Percentiles rank a stretch among this genome's conserved stretches.
Conservation (phyloP, 2,113 vertebrate genomes). For the Grammomys dolichurus region DNA sequence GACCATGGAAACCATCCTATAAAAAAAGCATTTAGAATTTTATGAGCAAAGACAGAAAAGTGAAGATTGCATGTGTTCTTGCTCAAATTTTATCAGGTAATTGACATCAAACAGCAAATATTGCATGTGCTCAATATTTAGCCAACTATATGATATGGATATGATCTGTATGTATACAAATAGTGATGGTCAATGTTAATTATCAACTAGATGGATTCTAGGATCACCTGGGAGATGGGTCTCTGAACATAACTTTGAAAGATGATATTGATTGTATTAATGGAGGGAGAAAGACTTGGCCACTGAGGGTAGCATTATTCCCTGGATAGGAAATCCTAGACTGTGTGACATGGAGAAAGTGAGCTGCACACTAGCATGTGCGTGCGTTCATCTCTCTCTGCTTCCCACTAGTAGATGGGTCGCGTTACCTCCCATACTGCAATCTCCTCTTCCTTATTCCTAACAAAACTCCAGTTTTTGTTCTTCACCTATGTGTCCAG, state of each 20-base stretch:
- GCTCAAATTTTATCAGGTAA: not conserved
- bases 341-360: not conserved
- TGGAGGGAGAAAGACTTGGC: not conserved
- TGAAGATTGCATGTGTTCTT: not conserved
- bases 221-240: not conserved
- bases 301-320: not conserved
- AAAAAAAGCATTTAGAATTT: slow-evolving; percentile 14
- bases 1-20: not conserved
- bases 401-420: not conserved
- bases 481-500: not conserved
- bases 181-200: not conserved
- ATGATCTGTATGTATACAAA: not conserved
- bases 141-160: not conserved
- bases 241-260: no score
- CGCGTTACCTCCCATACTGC: fast-evolving
- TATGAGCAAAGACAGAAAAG: not conserved
- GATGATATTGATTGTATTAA: not conserved
- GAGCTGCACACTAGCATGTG: not conserved
- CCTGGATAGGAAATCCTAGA: not conserved
- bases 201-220: not conserved
- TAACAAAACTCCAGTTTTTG: not conserved
- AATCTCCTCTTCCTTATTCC: not conserved
- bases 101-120: not conserved
- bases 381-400: no score
- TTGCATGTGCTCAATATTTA: not conserved